phyloP scores from a whole-genome alignment of 2,113 vertebrate genomes.

The Perccottus glenii region DNA sequence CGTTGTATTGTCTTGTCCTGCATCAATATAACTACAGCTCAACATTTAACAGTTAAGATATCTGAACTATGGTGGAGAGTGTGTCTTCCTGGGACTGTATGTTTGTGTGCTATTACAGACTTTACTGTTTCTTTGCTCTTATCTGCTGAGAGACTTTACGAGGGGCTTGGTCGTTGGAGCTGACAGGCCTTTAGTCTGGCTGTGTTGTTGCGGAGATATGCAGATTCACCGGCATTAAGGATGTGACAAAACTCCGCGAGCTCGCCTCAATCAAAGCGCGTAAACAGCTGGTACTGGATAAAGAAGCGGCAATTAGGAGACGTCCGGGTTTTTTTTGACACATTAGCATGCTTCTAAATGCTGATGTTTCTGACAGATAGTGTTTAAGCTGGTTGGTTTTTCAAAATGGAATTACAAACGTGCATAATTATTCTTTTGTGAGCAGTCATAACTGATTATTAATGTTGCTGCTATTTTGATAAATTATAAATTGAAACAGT shows the following conservation, averaged over 20 bases:
- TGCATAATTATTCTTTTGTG: not conserved
- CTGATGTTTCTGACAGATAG: slow-evolving; percentile 7
- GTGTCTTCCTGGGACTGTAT: not conserved
- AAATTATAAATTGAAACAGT: not conserved
- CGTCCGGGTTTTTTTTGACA: slow-evolving; percentile 22
- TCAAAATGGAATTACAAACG: not conserved
- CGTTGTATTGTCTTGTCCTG: no score
- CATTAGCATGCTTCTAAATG: slow-evolving; percentile 13
- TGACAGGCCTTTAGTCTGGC: slow-evolving; percentile 41
- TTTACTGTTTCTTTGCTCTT: not conserved
- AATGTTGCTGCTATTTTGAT: slow-evolving; percentile 2
- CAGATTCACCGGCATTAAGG: slow-evolving; percentile 31
- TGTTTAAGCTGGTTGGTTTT: not conserved
- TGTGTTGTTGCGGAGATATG: slow-evolving; percentile 33
- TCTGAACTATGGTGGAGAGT: not conserved
- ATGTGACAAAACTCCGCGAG: slow-evolving; percentile 28
- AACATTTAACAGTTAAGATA: not conserved
- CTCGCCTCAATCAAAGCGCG: slow-evolving; percentile 23
- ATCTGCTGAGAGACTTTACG: slow-evolving; percentile 1
- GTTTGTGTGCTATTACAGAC: not conserved
- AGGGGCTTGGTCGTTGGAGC: slow-evolving; percentile 32
- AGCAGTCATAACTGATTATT: slow-evolving; percentile 6
- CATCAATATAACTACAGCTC: no score
- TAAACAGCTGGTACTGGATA: slow-evolving; percentile 34
- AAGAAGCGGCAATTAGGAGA: slow-evolving; percentile 28